These are phyloP conservation scores for Slavum lentiscoides DNA, from an alignment of 2,888 invertebrate genomes.

Conservation along the genomic window DNA sequence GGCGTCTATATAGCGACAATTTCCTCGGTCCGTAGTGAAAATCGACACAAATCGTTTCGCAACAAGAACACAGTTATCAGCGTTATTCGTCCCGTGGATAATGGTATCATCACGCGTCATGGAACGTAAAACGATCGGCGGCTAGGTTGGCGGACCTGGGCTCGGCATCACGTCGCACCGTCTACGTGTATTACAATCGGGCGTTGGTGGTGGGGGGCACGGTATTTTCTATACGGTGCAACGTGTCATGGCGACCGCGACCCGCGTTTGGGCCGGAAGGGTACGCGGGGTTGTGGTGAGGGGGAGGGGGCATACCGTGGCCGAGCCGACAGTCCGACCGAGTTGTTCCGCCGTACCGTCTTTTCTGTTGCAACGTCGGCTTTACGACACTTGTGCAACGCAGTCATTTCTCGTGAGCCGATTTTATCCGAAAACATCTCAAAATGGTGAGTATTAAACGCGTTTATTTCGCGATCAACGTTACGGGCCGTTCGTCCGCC, in stretches of 20 bases:
- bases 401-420: neutral
- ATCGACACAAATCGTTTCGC: neutral
- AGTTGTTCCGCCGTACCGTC: constrained; percentile 15
- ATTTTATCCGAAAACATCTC: constrained; percentile 51
- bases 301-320: neutral
- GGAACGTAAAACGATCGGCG: neutral
- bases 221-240: constrained; percentile 15
- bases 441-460: constrained; percentile 39
- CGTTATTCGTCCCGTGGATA: no score
- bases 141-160: neutral
- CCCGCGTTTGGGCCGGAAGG: neutral
- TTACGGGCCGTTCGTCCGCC: neutral
- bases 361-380: constrained; percentile 52
- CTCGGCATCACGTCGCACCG: no score
- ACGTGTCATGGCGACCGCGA: constrained; percentile 46
- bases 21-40: no score
- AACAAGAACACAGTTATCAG: neutral
- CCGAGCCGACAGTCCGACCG: neutral
- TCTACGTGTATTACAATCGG: no score
- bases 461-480: neutral
- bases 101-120: neutral
- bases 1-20: no score
- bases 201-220: neutral
- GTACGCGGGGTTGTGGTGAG: neutral
- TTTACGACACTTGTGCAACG: constrained; percentile 43